A percentile compares a stretch with the other conserved stretches of the same genome.
These are phyloP conservation scores for Spilosoma lubricipeda DNA, from an alignment of 2,888 invertebrate species.

Conservation along the genomic window DNA sequence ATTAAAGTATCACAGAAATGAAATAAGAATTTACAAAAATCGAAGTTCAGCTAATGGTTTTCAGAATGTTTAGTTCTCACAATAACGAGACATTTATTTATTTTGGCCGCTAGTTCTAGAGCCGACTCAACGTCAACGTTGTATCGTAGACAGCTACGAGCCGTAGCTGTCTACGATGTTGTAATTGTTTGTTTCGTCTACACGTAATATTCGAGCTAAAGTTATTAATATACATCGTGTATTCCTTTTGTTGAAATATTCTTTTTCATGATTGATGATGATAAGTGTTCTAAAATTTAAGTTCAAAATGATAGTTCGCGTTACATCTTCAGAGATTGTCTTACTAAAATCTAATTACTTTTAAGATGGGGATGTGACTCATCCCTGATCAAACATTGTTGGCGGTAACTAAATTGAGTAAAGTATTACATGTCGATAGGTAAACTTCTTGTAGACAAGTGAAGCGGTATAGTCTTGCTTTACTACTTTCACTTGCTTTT, in stretches of 20 bases:
- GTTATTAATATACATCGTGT: neutral
- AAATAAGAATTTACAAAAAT: neutral
- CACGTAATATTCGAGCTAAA: neutral
- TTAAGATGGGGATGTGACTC: neutral
- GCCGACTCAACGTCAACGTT: neutral
- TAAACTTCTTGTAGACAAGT: neutral
- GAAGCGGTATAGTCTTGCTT: neutral
- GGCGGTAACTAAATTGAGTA: neutral
- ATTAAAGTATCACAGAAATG: neutral
- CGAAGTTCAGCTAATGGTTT: neutral
- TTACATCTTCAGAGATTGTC: neutral
- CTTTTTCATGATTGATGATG: neutral
- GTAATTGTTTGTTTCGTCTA: neutral
- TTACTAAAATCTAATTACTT: neutral
- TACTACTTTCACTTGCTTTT: neutral
- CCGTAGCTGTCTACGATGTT: conserved; percentile 10
- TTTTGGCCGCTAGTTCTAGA: neutral
- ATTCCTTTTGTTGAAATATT: neutral
- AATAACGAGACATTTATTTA: neutral
- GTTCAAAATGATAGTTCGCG: neutral
- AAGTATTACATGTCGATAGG: neutral
- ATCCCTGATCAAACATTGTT: neutral
- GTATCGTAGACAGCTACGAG: conserved; percentile 10
- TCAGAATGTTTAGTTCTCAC: neutral
- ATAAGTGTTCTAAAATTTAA: neutral